These are phyloP conservation scores for Caenorhabditis doughertyi DNA, from an alignment of 2,888 invertebrate species.

Conservation along the genomic window DNA sequence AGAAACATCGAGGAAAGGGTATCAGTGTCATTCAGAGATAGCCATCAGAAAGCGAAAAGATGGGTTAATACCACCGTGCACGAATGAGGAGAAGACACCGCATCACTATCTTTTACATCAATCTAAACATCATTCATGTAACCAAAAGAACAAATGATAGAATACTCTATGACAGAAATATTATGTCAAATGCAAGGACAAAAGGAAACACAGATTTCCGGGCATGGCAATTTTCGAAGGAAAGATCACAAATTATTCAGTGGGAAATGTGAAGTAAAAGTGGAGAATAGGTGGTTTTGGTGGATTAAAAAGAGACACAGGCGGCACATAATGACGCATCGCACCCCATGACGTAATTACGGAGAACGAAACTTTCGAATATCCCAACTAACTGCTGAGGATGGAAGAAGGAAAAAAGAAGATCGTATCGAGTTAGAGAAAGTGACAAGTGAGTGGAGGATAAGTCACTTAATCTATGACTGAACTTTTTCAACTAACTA, in stretches of 20 bases:
- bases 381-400: conserved; percentile 1
- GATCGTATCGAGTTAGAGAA: conserved; percentile 51
- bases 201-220: conserved; percentile 15
- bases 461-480: conserved; percentile 20
- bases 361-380: conserved; percentile 46
- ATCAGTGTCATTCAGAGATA: conserved; percentile 31
- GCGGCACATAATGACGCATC: conserved; percentile 50
- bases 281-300: conserved; percentile 38
- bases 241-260: conserved; percentile 19
- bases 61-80: conserved; percentile 55
- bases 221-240: not conserved
- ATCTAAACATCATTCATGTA: conserved; percentile 51
- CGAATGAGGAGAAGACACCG: conserved; percentile 47
- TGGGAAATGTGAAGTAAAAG: conserved; percentile 40
- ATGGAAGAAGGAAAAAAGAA: conserved; percentile 32
- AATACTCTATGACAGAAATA: conserved; percentile 29
- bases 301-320: conserved; percentile 43
- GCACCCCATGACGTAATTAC: conserved; percentile 51
- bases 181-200: conserved; percentile 46
- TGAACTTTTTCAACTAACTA: not conserved
- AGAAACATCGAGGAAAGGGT: not conserved
- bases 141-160: conserved; percentile 45
- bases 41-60: conserved; percentile 27
- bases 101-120: conserved; percentile 51
- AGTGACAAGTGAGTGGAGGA: conserved; percentile 35